Evolutionary conservation across 2,113 vertebrate genomes (phyloP).

Genomic region (Colius striatus): DNA sequence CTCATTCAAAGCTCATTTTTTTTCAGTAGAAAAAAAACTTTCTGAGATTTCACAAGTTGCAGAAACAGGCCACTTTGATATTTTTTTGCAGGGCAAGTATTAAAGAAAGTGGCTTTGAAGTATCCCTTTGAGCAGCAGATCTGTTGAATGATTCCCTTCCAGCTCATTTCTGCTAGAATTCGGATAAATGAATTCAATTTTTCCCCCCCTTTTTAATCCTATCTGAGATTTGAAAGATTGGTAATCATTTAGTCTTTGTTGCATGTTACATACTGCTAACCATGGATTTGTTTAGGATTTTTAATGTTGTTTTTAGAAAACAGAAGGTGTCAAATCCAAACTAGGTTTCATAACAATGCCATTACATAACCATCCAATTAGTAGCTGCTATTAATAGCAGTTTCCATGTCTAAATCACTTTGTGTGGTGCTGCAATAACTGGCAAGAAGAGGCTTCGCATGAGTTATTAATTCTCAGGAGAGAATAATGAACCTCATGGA

Average conservation of each 20-base stretch:
- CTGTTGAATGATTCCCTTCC: background rate
- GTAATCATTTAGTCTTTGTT: background rate
- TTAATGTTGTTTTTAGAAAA: conserved; percentile 44
- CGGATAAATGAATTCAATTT: background rate
- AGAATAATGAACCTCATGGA: background rate
- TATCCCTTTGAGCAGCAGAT: background rate
- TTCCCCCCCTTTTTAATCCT: background rate
- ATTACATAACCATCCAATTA: conserved; percentile 70
- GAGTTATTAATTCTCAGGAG: conserved; percentile 15
- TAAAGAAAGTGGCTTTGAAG: background rate
- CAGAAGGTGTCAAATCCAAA: conserved; percentile 60
- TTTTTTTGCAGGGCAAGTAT: background rate
- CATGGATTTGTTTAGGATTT: background rate
- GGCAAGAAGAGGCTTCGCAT: conserved; percentile 10
- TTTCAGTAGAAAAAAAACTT: background rate
- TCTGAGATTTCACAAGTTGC: background rate
- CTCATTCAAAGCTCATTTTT: background rate
- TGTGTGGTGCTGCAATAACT: background rate
- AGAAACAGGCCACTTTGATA: background rate
- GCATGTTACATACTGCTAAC: background rate
- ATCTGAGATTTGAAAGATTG: background rate
- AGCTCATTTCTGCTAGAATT: background rate
- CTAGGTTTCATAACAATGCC: conserved; percentile 49
- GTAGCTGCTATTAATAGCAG: conserved; percentile 66
- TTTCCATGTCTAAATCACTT: conserved; percentile 30